These are phyloP conservation scores for Phataginus tricuspis DNA, from an alignment of 2,797 vertebrate genomes.

Conservation along the genomic window DNA sequence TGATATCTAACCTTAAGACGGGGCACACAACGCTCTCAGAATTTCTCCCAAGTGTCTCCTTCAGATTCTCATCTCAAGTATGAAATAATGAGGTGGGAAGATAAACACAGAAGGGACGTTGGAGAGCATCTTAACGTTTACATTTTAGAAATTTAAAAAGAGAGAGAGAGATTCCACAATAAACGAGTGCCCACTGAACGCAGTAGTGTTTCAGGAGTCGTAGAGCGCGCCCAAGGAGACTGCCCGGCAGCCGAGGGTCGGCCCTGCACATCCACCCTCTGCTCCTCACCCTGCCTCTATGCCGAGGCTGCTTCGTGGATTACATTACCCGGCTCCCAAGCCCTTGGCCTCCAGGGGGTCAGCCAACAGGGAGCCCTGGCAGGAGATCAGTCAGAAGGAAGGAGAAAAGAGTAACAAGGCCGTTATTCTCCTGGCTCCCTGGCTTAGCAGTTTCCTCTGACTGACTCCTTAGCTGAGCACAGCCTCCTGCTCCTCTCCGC, in stretches of 20 bases:
- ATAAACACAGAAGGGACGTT: not conserved
- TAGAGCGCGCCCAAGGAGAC: not conserved
- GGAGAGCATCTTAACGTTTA: not conserved
- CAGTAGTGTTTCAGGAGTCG: not conserved
- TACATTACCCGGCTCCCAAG: not conserved
- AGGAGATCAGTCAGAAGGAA: not conserved
- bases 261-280: not conserved
- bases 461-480: not conserved
- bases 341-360: not conserved
- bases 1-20: not conserved
- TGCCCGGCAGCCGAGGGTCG: not conserved
- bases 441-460: not conserved
- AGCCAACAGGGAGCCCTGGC: not conserved
- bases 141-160: not conserved
- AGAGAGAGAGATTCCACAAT: not conserved
- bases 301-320: not conserved
- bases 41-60: not conserved
- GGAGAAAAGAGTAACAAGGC: not conserved
- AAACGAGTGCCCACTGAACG: not conserved
- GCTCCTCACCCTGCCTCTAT: not conserved
- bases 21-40: not conserved
- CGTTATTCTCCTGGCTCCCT: not conserved
- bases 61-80: not conserved
- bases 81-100: not conserved
- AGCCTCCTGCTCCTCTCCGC: not conserved